Base-by-base conservation (phyloP, 2,888 invertebrate species). In the Poecilobothrus nobilitatus region DNA sequence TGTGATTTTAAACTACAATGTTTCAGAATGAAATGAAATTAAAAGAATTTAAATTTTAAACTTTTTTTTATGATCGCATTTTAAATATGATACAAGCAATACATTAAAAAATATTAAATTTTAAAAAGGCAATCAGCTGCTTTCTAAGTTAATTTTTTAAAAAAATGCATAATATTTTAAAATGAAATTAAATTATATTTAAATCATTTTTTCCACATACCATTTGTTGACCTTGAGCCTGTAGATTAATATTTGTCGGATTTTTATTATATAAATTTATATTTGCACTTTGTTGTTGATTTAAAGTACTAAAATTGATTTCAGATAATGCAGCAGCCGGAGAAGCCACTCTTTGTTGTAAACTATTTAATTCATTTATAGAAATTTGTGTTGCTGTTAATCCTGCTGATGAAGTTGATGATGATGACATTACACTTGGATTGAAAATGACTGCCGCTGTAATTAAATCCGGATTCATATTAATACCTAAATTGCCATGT, bases 401-500 rank as follows among this genome's bases (percentile, higher is more conserved):
- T 53, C 53, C 53, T 12, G 12, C 15, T 15, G 15, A 7, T 22
- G 12, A 68, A 15, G 68, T 10, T 15, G 65, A 63, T 15, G 62
- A 63, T 22, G 63, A 67, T 18, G 65, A 61, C 10, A 63, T 62
- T 27, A 33, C 3, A 15, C 37, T 65, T 53, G 44, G 21, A 63
- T 62, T 67, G 66, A 9, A 64, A 20, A 62, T 63, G 27, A 15
- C 27, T 65, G 63, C 21, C 44, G 41, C 22, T 4, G 15, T n/a
- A 62, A 62, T n/a, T 18, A n/a, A 4, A 20, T 62, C 61, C 8
- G 63, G 22, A 63, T 63, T 63, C 3, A 22, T 2, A 18, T 9
- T 68, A 63, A 67, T 63, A 65, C 70, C 69, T 67, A 71, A 34
- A 21, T 72, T 33, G 9, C 70, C 70, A 70, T 71, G 73, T 75